phyloP scores from a whole-genome alignment of 2,113 vertebrate species.

The Colistium nudipinnis region DNA sequence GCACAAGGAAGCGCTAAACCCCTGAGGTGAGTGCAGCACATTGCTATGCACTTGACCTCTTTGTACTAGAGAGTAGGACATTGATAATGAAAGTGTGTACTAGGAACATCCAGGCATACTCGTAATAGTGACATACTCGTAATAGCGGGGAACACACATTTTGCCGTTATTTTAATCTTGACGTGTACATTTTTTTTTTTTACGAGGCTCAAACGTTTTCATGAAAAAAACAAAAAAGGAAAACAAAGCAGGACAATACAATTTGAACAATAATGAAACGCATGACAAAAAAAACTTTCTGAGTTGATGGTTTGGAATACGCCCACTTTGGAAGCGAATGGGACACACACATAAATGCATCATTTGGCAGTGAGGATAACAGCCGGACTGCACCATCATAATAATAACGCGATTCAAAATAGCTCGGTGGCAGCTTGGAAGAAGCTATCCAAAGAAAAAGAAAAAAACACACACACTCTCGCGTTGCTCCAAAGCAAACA shows the following conservation, averaged over 20 bases:
- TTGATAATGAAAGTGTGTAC: conserved; percentile 70
- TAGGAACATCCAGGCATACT: conserved; percentile 58
- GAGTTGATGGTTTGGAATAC: conserved; percentile 66
- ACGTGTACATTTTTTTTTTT: too few relatives aligned
- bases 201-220: conserved; percentile 26
- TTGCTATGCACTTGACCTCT: conserved; percentile 74
- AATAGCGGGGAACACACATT: too few relatives aligned
- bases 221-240: conserved; percentile 28
- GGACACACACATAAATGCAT: conserved; percentile 62
- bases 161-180: too few relatives aligned
- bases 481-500: conserved; percentile 71
- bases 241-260: conserved; percentile 52
- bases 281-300: conserved; percentile 56
- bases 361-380: conserved; percentile 72
- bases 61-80: conserved; percentile 64
- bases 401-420: conserved; percentile 76
- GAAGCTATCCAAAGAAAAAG: conserved; percentile 76
- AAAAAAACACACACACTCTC: too few relatives aligned
- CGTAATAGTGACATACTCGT: conserved; percentile 43
- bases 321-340: conserved; percentile 62
- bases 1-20: conserved; percentile 66
- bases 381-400: conserved; percentile 67
- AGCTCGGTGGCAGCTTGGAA: conserved; percentile 67
- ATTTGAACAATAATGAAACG: conserved; percentile 62
- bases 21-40: conserved; percentile 64